Evolutionary conservation across 2,888 invertebrate species (phyloP), one percentile per base, ranked within the genome.

Genomic region (Glyphotaelius pellucidus): DNA sequence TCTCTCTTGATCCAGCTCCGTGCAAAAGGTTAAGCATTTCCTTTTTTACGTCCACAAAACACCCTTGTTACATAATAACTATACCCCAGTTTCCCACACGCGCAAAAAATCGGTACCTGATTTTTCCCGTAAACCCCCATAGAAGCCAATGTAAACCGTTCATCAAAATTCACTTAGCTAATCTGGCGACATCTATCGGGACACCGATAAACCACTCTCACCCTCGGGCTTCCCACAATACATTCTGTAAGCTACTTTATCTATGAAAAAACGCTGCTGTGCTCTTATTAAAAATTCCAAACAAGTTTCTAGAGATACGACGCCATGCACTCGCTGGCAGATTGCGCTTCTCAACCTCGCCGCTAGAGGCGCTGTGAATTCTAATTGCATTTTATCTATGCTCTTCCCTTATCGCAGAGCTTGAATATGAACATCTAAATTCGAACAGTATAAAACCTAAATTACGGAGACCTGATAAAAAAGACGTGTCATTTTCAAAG

Each of bases 301-400:
- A 67, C 67, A 67, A 67, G 67, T 9, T 67, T 67, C 25, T n/a
- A 67, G 25, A 67, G 67, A 67, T 67, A 67, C 67, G 25, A 25
- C 5, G 67, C 67, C 25, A 67, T 83, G 83, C 83, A 83, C 35
- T 83, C 83, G 32, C 31, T 35, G 83, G 83, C 83, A 83, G 83
- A 83, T 83, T 83, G 83, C 83, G 31, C 83, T 83, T 83, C 83
- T 38, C 83, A 38, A 83, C 32, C 19, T n/a, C 83, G 32, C 83
- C 83, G 83, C 25, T 32, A 83, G 83, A 83, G 83, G 83, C 83
- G 35, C 83, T 35, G 35, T 31, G 83, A 83, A 83, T 83, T 83
- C 83, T 83, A 83, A 83, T 83, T 83, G 83, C 83, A 32, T 83
- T 83, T 83, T 83, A 83, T 83, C 83, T 83, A 9, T 83, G 83